Conservation (phyloP, 2,113 vertebrate species). For the Synchiropus splendidus region DNA sequence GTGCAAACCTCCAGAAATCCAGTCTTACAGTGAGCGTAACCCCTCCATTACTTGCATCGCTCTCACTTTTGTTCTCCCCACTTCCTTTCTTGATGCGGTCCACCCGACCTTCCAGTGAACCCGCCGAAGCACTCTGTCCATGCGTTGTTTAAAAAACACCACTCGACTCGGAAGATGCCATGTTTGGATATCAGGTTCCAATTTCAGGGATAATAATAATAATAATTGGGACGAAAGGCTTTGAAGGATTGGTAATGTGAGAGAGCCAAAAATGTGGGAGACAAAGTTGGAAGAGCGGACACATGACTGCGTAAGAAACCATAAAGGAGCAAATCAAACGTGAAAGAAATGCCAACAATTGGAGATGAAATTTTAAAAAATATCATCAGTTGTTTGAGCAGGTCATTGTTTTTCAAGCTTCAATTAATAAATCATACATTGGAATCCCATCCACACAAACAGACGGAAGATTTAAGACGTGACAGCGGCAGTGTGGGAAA, state of each 20-base stretch:
- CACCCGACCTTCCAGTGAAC: conserved; percentile 53
- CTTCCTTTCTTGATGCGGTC: conserved; percentile 24
- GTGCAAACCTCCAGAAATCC: too few relatives aligned
- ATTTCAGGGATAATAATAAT: too few relatives aligned
- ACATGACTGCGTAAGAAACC: too few relatives aligned
- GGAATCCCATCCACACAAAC: too few relatives aligned
- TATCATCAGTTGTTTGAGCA: too few relatives aligned
- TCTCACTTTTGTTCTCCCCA: conserved; percentile 3
- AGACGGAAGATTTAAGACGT: background rate
- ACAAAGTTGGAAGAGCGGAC: background rate
- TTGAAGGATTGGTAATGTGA: conserved; percentile 37
- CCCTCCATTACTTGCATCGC: background rate
- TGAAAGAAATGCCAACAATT: too few relatives aligned
- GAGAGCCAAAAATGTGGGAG: conserved; percentile 16
- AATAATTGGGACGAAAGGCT: conserved; percentile 26
- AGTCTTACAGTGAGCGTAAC: too few relatives aligned
- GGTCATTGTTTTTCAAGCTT: too few relatives aligned
- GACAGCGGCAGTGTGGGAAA: background rate
- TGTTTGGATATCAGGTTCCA: conserved; percentile 56
- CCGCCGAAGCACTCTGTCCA: conserved; percentile 22
- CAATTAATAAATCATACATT: too few relatives aligned
- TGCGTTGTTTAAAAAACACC: conserved; percentile 57
- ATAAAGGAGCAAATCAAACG: too few relatives aligned
- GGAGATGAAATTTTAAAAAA: too few relatives aligned
- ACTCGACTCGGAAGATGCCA: conserved; percentile 48